phyloP scores from a whole-genome alignment of 2,888 invertebrate genomes.

The Branchellion lobata region DNA sequence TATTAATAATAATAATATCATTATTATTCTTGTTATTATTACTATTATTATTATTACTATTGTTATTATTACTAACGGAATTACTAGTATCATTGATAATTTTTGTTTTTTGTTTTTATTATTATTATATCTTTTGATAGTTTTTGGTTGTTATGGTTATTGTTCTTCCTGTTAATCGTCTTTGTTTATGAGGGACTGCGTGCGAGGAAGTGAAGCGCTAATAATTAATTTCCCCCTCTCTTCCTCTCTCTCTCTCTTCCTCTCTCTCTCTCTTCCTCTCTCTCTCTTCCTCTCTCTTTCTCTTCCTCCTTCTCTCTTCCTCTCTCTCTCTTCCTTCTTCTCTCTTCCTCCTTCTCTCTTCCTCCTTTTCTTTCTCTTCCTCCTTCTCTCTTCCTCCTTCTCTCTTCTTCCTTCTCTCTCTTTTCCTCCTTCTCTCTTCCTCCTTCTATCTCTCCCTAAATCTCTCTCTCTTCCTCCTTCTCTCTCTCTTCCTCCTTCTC shows the following conservation, averaged over 20 bases:
- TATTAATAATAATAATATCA: too few species aligned
- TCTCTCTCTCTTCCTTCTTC: conserved; percentile 37
- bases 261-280: conserved; percentile 42
- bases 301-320: conserved; percentile 41
- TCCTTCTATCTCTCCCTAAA: conserved; percentile 9
- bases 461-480: too few species aligned
- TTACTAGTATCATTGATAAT: too few species aligned
- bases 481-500: neutral
- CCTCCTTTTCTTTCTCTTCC: too few species aligned
- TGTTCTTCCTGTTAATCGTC: neutral
- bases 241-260: conserved; percentile 5
- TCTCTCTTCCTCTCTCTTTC: conserved; percentile 41
- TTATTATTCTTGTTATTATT: too few species aligned
- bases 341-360: conserved; percentile 49
- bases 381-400: neutral
- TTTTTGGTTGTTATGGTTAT: neutral
- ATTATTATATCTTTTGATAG: too few species aligned
- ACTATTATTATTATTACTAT: too few species aligned
- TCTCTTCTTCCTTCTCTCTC: conserved; percentile 22
- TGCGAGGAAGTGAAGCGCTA: neutral
- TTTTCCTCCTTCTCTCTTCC: conserved; percentile 23
- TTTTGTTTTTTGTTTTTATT: too few species aligned
- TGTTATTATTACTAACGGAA: too few species aligned
- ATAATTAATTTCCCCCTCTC: conserved; percentile 2
- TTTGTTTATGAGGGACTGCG: too few species aligned